These are phyloP conservation scores for Rhinatrema bivittatum DNA, from an alignment of 2,797 vertebrate genomes.

Conservation along the genomic window DNA sequence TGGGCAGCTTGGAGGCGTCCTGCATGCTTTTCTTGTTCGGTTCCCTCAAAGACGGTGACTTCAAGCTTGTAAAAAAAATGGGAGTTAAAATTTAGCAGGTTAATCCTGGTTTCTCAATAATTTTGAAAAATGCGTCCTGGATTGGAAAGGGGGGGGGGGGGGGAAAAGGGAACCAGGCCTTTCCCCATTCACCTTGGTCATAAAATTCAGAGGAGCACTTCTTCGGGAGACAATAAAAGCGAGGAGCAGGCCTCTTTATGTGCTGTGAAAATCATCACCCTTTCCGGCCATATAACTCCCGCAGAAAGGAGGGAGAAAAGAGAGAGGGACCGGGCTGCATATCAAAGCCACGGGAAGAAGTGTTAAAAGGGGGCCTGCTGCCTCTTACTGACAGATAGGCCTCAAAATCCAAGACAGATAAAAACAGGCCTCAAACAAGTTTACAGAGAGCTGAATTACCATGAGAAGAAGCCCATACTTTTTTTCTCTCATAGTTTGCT, in stretches of 20 bases:
- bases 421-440: constrained; percentile 63
- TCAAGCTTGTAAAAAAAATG: no score
- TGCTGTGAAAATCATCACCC: constrained; percentile 64
- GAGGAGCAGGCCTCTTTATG: constrained; percentile 40
- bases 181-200: constrained; percentile 41
- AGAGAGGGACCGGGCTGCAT: constrained; percentile 62
- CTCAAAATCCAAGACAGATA: constrained; percentile 60
- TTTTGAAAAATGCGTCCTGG: constrained; percentile 46
- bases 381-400: constrained; percentile 67
- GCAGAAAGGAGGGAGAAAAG: constrained; percentile 39
- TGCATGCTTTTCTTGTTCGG: no score
- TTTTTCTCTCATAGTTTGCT: background rate
- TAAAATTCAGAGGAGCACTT: constrained; percentile 58
- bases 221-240: constrained; percentile 53
- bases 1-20: no score
- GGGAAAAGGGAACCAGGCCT: no score
- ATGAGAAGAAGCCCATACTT: constrained; percentile 53
- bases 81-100: constrained; percentile 51
- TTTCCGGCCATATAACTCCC: constrained; percentile 58
- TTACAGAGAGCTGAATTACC: constrained; percentile 63
- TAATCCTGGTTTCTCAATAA: constrained; percentile 36
- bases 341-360: constrained; percentile 68
- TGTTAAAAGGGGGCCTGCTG: constrained; percentile 64
- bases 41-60: no score
- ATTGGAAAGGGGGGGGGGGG: constrained; percentile 36